Conservation (phyloP, 2,797 vertebrate species). For the Ispidina lecontei region DNA sequence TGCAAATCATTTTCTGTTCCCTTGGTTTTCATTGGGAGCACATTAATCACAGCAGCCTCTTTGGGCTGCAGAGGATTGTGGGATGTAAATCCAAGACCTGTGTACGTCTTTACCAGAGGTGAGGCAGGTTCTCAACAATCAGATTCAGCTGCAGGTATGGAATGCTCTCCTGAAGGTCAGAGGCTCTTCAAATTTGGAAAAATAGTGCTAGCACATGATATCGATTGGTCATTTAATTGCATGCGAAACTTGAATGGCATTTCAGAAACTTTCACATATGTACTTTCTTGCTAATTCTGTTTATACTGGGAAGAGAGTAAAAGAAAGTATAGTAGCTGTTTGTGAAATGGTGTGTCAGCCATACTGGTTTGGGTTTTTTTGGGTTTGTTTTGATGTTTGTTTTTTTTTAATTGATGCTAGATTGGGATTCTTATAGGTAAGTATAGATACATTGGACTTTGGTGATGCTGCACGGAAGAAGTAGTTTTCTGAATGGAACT, state of each 20-base stretch:
- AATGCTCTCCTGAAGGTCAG: conserved; percentile 16
- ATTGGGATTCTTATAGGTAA: neutral
- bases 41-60: conserved; percentile 74
- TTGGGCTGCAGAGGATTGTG: conserved; percentile 35
- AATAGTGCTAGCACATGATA: neutral
- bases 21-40: conserved; percentile 71
- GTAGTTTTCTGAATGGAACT: neutral
- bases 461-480: neutral
- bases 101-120: neutral
- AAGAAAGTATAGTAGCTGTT: neutral
- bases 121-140: neutral
- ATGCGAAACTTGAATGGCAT: neutral
- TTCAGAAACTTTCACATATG: neutral
- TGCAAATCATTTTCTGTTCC: conserved; percentile 78
- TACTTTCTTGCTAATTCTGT: neutral
- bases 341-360: neutral
- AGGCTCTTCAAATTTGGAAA: neutral
- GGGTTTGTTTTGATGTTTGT: neutral
- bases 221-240: neutral
- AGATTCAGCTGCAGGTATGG: conserved; percentile 30
- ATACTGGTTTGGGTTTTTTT: neutral
- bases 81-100: conserved; percentile 55
- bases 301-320: neutral
- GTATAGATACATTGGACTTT: neutral
- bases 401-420: neutral